Evolutionary conservation across 2,113 vertebrate species (phyloP).

Genomic region (Dermatemys mawii): DNA sequence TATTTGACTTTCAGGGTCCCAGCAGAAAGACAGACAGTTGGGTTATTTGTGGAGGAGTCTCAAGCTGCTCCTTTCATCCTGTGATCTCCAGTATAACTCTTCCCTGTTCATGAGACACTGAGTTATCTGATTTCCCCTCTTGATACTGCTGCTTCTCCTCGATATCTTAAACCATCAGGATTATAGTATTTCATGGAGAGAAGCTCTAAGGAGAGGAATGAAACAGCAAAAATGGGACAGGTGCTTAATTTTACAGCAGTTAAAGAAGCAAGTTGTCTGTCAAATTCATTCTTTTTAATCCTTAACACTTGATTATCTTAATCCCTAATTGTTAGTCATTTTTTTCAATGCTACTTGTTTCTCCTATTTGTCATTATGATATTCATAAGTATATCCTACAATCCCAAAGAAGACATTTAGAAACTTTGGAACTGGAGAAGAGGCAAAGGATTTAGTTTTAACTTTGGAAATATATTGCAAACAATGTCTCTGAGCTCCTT

Average conservation of each 20-base stretch:
- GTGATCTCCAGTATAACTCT: background rate
- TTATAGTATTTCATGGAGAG: background rate
- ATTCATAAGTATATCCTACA: background rate
- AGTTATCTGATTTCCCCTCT: background rate
- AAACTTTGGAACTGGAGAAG: background rate
- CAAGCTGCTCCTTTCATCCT: background rate
- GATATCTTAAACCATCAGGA: background rate
- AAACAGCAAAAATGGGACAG: background rate
- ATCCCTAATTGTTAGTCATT: constrained; percentile 49
- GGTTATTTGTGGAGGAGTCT: background rate
- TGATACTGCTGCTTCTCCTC: background rate
- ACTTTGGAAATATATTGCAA: background rate
- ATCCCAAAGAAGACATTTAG: background rate
- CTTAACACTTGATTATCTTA: constrained; percentile 39
- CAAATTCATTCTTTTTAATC: background rate
- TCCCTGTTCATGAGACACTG: background rate
- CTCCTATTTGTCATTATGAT: background rate
- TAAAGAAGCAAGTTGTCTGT: constrained; percentile 18
- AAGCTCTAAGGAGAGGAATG: background rate
- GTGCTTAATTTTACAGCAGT: constrained; percentile 47
- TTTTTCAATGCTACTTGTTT: background rate
- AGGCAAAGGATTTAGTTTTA: background rate
- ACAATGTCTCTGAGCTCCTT: background rate
- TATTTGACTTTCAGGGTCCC: background rate
- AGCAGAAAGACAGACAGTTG: background rate